phyloP scores from a whole-genome alignment of 1,140 invertebrate genomes.

The Cydia fagiglandana region DNA sequence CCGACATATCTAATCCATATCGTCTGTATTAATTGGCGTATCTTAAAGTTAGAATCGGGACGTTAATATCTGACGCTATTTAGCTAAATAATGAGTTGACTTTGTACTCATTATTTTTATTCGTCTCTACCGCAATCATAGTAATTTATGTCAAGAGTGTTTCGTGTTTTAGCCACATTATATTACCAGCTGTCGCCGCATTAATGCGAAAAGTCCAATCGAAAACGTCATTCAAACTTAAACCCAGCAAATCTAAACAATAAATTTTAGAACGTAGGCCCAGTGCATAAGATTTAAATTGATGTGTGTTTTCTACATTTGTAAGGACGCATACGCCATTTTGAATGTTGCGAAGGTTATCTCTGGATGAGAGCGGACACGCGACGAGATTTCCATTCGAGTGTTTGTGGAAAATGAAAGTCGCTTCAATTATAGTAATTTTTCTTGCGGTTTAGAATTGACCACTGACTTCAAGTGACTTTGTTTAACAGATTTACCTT shows the following conservation, averaged over 20 bases:
- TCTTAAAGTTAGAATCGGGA: no score
- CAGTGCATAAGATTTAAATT: background rate
- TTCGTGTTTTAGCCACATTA: constrained; percentile 29
- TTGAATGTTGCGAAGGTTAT: background rate
- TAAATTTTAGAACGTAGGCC: background rate
- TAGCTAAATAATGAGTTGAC: background rate
- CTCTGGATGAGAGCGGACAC: constrained; percentile 20
- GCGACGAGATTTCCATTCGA: constrained; percentile 3
- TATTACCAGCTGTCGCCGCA: constrained; percentile 27
- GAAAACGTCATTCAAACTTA: background rate
- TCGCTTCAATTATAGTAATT: background rate
- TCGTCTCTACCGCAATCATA: constrained; percentile 6
- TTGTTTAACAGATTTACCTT: background rate
- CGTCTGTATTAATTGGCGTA: no score
- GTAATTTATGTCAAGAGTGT: constrained; percentile 23
- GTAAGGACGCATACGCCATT: background rate
- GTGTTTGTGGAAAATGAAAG: constrained; percentile 25
- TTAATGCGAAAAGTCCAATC: background rate
- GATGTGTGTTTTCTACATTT: background rate
- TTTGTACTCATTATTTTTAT: background rate
- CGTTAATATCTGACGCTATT: no score
- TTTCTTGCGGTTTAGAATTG: background rate
- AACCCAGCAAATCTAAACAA: background rate
- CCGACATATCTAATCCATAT: no score
- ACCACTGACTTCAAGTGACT: background rate